Base-by-base conservation (phyloP, 2,888 invertebrate genomes). In the Erebia ligea region DNA sequence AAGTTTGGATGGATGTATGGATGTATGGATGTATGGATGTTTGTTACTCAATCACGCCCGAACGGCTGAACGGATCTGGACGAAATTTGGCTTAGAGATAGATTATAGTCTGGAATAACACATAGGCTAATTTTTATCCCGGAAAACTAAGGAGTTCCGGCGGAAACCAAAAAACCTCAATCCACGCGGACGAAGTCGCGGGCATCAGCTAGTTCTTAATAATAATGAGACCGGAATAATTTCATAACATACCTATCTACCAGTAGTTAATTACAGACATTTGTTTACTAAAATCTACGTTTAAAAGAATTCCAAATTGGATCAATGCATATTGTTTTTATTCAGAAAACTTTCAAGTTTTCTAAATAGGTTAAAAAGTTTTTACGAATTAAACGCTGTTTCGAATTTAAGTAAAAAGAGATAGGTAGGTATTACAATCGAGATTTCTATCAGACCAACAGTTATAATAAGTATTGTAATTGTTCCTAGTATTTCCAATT, bases 381-480 rank as follows among this genome's bases (percentile, higher is more conserved):
- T 64, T 54, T 54, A 34, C 64, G 34, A 50, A 34, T n/a, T 40
- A 25, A 34, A 17, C 17, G 6, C 52, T 34, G 13, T 54, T 64
- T 64, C 11, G 17, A 48, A 54, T 45, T 4, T 11, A 57, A 54
- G 57, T 21, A 57, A 57, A 57, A 66, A 66, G 19, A 54, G 54
- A 52, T 6, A 66, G 56, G 34, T 54, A 54, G 13, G 34, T 42
- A 21, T 56, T 19, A 50, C 62, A 48, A 17, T 17, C 4, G 45
- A 42, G 42, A 42, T 66, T 66, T 21, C 66, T 45, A 66, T 66
- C 57, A 57, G 19, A 66, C 45, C 21, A 57, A 66, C 66, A 57
- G 66, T 66, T 66, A 57, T 66, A n/a, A n/a, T n/a, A n/a, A n/a
- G n/a, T n/a, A 45, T 57, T 56, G 57, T 45, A 57, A 57, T 57